Evolutionary conservation across 2,113 vertebrate genomes (phyloP), one percentile per base, ranked within the genome.

Genomic region (Epinephelus lanceolatus): DNA sequence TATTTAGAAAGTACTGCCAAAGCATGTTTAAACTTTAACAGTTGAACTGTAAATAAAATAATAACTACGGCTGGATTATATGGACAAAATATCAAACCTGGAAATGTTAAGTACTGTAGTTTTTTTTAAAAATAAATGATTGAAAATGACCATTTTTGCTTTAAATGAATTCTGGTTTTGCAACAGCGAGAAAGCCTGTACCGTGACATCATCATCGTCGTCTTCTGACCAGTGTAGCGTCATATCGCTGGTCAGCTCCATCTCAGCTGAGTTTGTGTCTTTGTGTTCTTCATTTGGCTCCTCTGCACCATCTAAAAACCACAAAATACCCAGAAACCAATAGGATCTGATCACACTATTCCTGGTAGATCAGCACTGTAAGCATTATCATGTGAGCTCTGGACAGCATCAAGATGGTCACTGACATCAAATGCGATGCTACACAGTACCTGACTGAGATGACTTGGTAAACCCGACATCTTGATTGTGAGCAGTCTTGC

Each of bases 151-250:
- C 27, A 7, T 37, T 21, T 37, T 27, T 27, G 51, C 21, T 10
- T 17, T 71, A 21, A 42, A 15, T 3, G 0, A 23, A 27, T 40
- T 42, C 10, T 27, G 10, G 30, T 21, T 49, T 13, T 30, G n/a
- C 5, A 19, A n/a, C n/a, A 53, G 45, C 2, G 45, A 62, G 30
- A 14, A 18, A 9, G 66, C 3, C 11, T 59, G 33, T 80, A 94
- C 93, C 79, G 73, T 87, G 51, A 70, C 14, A 10, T 81, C 87
- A 0, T 92, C 91, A 1, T 93, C 94, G 1, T 93, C 94, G 1
- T 93, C 86, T 0, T 94, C 94, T 1, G 92, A 89, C 91, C 92
- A 94, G 40, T 51, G 76, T 3, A 94, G 78, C 21, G 52, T 86
- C 90, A 93, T 93, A 53, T 94, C 71, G 14, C 84, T 92, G 53